Evolutionary conservation across 2,888 invertebrate species (phyloP), one percentile per base, ranked within the genome.

Genomic region (Muschampia plurimacula): DNA sequence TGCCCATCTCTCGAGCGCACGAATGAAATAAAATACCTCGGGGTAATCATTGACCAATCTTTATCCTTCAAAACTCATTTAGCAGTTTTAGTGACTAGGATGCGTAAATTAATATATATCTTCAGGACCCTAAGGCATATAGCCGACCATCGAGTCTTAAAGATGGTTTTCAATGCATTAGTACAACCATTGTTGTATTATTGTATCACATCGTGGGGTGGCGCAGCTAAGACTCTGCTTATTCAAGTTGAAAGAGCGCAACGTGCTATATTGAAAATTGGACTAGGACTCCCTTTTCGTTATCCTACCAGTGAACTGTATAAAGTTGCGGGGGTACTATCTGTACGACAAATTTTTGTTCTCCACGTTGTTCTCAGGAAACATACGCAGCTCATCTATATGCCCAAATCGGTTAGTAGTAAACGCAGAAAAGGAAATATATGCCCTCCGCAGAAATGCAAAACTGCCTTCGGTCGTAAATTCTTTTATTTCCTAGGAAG

Each of bases 211-310:
- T 49, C 63, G 4, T 74, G 70, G 71, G 74, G 71, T 0, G 74
- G 71, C 12, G 64, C 60, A 1, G 55, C 65, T 2, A 74, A 74
- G 68, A 28, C 71, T 5, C 68, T 68, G 10, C 2, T 74, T 15
- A 63, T 74, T n/a, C 55, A 64, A 59, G 32, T 74, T 10, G 74
- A 74, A 46, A 70, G 65, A 70, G 70, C 67, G 1, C 67, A 67
- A 67, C 55, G 67, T 0, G 12, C 28, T 6, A 32, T 59, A 2
- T 59, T 67, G 2, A 67, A 67, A 59, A 13, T 36, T 8, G 67
- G 59, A 32, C 13, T 59, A 9, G 44, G 67, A 12, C 41, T 66
- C 12, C 49, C 55, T 55, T n/a, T n/a, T 22, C 55, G 55, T 4
- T 15, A 7, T 55, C 22, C 55, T 9, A 55, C 55, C 4, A 15